phyloP scores from a whole-genome alignment of 2,113 vertebrate genomes.

The Poecilia latipinna region DNA sequence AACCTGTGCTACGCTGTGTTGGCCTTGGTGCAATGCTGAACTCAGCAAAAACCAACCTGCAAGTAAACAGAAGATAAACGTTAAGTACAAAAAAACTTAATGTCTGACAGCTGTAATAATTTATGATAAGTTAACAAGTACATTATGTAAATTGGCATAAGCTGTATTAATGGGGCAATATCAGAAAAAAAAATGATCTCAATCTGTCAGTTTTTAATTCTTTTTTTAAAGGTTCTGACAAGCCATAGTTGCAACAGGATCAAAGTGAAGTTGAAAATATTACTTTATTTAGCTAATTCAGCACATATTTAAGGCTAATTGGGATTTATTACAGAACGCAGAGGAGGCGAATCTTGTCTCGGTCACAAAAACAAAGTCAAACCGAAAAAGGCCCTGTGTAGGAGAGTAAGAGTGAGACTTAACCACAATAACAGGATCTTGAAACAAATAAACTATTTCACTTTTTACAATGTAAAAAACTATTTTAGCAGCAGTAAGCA shows the following conservation, averaged over 20 bases:
- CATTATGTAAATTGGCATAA: no score
- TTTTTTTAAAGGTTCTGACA: no score
- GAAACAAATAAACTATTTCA: neutral
- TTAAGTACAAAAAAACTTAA: neutral
- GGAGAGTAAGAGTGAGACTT: neutral
- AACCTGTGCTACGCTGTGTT: conserved; percentile 52
- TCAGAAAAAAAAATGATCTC: no score
- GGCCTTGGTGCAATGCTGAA: conserved; percentile 37
- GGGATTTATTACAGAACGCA: neutral
- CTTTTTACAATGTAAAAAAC: neutral
- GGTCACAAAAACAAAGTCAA: conserved; percentile 36
- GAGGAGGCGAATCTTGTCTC: conserved; percentile 1
- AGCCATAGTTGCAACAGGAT: neutral
- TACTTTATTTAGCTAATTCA: neutral
- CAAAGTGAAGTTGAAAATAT: neutral
- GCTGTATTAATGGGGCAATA: no score
- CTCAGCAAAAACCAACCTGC: conserved; percentile 77
- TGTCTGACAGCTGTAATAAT: neutral
- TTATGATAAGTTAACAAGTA: neutral
- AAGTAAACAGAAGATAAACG: conserved; percentile 15
- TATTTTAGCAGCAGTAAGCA: neutral
- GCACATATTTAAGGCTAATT: neutral
- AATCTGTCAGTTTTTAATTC: no score
- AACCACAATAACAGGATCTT: neutral
- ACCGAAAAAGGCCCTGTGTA: neutral